Evolutionary conservation across 35 echinoderm and acorn worm species (phyloP).

Genomic region (Apostichopus californicus): DNA sequence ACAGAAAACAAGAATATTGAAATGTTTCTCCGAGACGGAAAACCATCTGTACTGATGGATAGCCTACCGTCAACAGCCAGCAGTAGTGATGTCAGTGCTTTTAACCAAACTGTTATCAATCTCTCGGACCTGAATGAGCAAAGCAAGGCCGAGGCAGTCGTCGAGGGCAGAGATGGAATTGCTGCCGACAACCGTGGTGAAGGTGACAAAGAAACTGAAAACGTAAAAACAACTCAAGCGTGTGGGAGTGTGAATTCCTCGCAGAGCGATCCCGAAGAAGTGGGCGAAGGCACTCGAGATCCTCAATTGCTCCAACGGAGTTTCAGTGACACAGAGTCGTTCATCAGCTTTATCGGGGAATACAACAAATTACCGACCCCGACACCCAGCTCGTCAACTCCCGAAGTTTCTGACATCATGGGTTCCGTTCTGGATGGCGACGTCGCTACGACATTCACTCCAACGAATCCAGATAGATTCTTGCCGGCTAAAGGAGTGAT

Average conservation of each 20-base stretch:
- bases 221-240: background rate
- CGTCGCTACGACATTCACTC: background rate
- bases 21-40: background rate
- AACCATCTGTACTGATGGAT: background rate
- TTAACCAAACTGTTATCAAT: constrained; percentile 65
- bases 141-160: background rate
- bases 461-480: background rate
- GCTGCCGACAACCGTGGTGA: background rate
- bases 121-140: constrained; percentile 31
- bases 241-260: background rate
- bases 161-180: background rate
- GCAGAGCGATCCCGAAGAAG: background rate
- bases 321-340: constrained; percentile 86
- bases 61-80: constrained; percentile 40
- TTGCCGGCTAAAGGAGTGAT: background rate
- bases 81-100: constrained; percentile 66
- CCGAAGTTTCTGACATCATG: background rate
- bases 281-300: background rate
- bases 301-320: constrained; percentile 6
- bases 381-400: constrained; percentile 48
- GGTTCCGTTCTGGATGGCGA: background rate
- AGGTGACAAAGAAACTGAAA: constrained; percentile 18
- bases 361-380: constrained; percentile 81
- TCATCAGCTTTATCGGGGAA: constrained; percentile 81
- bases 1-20: background rate